Base-by-base conservation (phyloP, 2,888 invertebrate species). In the Fragum sueziense region DNA sequence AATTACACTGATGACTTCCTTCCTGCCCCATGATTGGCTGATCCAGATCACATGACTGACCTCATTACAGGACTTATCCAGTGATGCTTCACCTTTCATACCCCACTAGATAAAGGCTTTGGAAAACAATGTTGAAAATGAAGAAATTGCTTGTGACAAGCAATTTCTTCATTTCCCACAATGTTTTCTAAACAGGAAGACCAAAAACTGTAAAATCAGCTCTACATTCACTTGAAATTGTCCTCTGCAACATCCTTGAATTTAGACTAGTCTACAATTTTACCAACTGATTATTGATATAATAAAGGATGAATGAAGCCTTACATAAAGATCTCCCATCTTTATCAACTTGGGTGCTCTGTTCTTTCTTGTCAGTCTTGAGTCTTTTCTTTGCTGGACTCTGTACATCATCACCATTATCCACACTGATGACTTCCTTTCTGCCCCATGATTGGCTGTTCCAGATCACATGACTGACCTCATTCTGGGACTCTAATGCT, bases 371-470 rank as follows among this genome's bases (percentile, higher is more conserved):
- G 14, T 65, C 54, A 29, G 72, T 77, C n/a, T 75, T 78, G 47
- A 65, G 33, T 74, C 83, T 80, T 71, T 87, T 82, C 22, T 82
- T 78, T 20, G 75, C 73, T 7, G 76, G 76, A 2, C 71, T 79
- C 34, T 27, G 34, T 14, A 20, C 9, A 4, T 37, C 62, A 27
- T 61, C 34, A 6, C 57, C 59, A 1, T 54, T 59, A 20, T 85
- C 78, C 25, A 90, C 25, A 20, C 80, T 41, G 29, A 91, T 73
- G 4, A 91, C 88, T 65, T 88, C 90, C 59, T 70, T 82, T 37
- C 91, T 86, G 0, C 80, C 75, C 90, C 89, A 91, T 57, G 88
- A 86, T 59, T 87, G 87, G 6, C 87, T 89, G 84, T 91, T 91
- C 73, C 87, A 80, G 25, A 80, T 70, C 84, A 84, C 57, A 78